Conservation (phyloP, 2,888 invertebrate genomes). For the Drosophila borealis region DNA sequence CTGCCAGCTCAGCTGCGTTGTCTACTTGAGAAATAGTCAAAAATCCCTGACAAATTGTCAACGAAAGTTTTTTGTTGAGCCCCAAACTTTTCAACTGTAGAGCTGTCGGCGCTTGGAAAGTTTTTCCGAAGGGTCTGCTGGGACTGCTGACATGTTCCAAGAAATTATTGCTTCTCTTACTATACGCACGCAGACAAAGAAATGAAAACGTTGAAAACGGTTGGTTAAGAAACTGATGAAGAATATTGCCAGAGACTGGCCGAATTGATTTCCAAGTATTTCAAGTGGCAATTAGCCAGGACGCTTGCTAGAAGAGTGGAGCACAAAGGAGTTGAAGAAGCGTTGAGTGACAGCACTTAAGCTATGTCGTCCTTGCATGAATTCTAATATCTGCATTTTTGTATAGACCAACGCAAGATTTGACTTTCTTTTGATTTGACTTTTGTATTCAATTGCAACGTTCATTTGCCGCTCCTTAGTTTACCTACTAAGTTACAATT, state of each 20-base stretch:
- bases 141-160: slow-evolving; percentile 50
- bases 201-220: slow-evolving; percentile 22
- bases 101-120: slow-evolving; percentile 30
- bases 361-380: not conserved
- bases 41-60: slow-evolving; percentile 74
- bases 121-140: slow-evolving; percentile 30
- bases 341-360: slow-evolving; percentile 6
- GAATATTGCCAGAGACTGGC: slow-evolving; percentile 4
- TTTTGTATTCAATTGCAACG: slow-evolving; percentile 9
- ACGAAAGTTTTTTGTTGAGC: slow-evolving; percentile 57
- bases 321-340: slow-evolving; percentile 11
- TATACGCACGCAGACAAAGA: slow-evolving; percentile 39
- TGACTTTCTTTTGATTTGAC: slow-evolving; percentile 39
- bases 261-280: slow-evolving; percentile 34
- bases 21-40: slow-evolving; percentile 46
- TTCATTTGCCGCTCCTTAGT: not conserved
- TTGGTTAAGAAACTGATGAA: slow-evolving; percentile 36
- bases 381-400: not conserved
- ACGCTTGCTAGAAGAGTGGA: slow-evolving; percentile 15
- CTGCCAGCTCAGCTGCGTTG: slow-evolving; percentile 42
- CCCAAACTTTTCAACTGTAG: slow-evolving; percentile 23
- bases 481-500: slow-evolving; percentile 55
- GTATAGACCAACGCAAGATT: not conserved
- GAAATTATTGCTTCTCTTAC: slow-evolving; percentile 50
- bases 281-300: slow-evolving; percentile 67